Conservation (phyloP, 1,140 invertebrate species). For the Pogonus chalceus region DNA sequence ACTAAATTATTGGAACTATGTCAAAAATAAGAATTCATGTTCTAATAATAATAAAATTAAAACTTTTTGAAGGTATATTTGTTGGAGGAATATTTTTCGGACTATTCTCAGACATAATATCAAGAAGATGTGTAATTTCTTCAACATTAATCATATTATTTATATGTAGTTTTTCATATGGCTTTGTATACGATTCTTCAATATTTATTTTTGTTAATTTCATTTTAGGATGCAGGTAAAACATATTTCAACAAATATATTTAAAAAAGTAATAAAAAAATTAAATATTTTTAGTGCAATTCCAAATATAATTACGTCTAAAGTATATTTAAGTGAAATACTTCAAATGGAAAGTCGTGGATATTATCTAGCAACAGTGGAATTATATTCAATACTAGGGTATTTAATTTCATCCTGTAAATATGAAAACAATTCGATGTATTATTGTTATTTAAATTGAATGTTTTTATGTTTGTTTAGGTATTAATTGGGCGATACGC, state of each 20-base stretch:
- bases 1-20: background rate
- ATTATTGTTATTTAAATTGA: background rate
- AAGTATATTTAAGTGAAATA: slow-evolving; percentile 5
- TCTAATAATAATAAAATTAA: slow-evolving; percentile 8
- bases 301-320: background rate
- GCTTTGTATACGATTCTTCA: slow-evolving; percentile 22
- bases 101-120: slow-evolving; percentile 21
- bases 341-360: background rate
- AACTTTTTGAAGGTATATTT: slow-evolving; percentile 18
- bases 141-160: slow-evolving; percentile 22
- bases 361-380: background rate
- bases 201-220: slow-evolving; percentile 18
- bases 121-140: slow-evolving; percentile 21
- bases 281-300: background rate
- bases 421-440: background rate
- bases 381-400: background rate
- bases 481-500: too few relatives aligned
- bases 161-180: slow-evolving; percentile 17
- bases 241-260: background rate
- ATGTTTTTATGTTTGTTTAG: background rate
- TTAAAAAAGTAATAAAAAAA: background rate
- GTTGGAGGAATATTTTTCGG: slow-evolving; percentile 21
- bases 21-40: slow-evolving; percentile 5
- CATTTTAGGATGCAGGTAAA: slow-evolving; percentile 22
- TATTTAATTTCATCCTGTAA: background rate